These are phyloP conservation scores for Leptinotarsa texana DNA, from an alignment of 1,140 invertebrate species.

Conservation along the genomic window DNA sequence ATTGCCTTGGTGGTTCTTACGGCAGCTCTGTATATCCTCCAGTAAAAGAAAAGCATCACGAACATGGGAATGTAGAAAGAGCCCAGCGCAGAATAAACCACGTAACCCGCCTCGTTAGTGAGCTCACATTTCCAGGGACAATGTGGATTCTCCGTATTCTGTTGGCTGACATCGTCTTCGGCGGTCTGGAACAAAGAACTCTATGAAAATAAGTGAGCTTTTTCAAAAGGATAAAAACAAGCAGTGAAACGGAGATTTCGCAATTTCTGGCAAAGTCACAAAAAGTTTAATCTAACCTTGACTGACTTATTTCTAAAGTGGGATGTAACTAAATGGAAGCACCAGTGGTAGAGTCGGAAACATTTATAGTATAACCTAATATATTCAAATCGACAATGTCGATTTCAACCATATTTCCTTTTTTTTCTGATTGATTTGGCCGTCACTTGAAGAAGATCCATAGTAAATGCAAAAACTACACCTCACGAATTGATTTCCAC, in stretches of 20 bases:
- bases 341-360: too few species aligned
- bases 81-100: conserved; percentile 86
- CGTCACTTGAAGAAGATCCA: too few species aligned
- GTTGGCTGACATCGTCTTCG: background rate
- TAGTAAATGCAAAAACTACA: too few species aligned
- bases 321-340: too few species aligned
- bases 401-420: too few species aligned
- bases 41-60: conserved; percentile 96
- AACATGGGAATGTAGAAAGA: conserved; percentile 97
- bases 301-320: background rate
- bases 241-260: background rate
- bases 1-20: conserved; percentile 87
- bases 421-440: too few species aligned
- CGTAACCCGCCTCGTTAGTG: conserved; percentile 84
- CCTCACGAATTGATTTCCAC: too few species aligned
- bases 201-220: background rate
- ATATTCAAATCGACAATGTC: too few species aligned
- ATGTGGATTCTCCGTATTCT: conserved; percentile 55
- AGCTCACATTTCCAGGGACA: conserved; percentile 88
- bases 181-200: background rate
- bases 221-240: background rate
- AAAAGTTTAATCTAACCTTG: background rate
- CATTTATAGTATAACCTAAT: too few species aligned
- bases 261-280: background rate
- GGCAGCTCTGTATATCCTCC: conserved; percentile 91